Conservation (phyloP, 2,113 vertebrate species). For the Candoia aspera region DNA sequence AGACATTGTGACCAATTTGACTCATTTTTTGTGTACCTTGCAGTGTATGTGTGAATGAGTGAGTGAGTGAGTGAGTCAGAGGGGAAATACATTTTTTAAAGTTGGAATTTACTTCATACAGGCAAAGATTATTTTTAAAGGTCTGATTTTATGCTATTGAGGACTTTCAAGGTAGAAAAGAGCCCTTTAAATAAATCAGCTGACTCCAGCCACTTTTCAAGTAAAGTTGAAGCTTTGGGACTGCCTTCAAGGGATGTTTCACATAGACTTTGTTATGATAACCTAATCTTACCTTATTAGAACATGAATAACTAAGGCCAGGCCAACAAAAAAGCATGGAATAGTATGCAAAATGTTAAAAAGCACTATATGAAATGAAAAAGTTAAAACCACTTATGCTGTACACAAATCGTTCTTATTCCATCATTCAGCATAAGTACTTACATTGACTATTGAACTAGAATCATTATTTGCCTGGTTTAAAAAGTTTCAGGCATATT, state of each 20-base stretch:
- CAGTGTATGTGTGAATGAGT: background rate
- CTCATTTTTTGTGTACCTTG: background rate
- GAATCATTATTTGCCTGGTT: constrained; percentile 7
- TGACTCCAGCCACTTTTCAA: background rate
- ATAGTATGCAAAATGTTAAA: background rate
- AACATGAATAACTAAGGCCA: background rate
- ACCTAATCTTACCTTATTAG: background rate
- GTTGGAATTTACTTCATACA: background rate
- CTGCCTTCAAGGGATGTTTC: background rate
- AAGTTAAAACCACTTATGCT: background rate
- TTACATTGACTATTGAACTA: accelerated
- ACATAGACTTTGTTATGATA: background rate
- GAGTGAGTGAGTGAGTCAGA: background rate
- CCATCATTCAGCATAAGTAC: background rate
- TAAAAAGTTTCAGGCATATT: too few relatives aligned
- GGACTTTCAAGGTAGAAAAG: background rate
- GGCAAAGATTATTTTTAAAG: background rate
- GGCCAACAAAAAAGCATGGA: background rate
- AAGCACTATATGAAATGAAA: background rate
- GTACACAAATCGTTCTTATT: background rate
- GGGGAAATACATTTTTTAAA: background rate
- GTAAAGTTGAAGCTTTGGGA: background rate
- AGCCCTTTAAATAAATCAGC: background rate
- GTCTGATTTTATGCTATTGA: background rate
- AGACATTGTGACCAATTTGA: background rate